Evolutionary conservation across 2,797 vertebrate genomes (phyloP).

Genomic region (Garrulus glandarius): DNA sequence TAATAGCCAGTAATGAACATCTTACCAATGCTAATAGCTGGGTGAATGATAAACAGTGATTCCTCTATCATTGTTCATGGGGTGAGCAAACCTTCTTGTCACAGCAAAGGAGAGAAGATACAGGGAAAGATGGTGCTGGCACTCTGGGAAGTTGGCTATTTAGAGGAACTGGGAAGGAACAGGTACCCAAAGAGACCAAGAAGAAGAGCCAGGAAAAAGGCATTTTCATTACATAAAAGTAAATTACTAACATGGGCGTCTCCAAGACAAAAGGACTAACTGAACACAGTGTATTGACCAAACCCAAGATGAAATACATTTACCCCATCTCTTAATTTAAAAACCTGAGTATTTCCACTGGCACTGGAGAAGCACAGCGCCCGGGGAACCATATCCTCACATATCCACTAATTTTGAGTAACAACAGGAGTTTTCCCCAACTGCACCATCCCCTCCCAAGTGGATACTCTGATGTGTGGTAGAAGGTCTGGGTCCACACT

Average conservation of each 20-base stretch:
- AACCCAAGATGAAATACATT: not conserved
- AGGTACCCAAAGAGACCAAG: not conserved
- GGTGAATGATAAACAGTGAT: not conserved
- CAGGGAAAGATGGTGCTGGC: not conserved
- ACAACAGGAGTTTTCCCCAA: not conserved
- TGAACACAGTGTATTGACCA: not conserved
- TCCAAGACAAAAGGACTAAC: not conserved
- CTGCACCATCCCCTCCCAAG: not conserved
- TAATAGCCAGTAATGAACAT: conserved; percentile 39
- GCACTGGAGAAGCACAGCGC: not conserved
- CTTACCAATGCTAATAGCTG: conserved; percentile 31
- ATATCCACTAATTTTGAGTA: not conserved
- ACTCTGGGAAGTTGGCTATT: not conserved
- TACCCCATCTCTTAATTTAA: not conserved
- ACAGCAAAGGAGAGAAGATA: not conserved
- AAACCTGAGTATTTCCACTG: not conserved
- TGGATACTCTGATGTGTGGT: not conserved
- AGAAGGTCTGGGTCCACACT: not conserved
- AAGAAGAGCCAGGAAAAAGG: not conserved
- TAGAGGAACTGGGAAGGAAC: not conserved
- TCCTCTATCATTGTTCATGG: not conserved
- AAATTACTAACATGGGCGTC: not conserved
- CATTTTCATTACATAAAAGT: not conserved
- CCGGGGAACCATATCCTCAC: not conserved
- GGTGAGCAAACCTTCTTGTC: not conserved